These are phyloP conservation scores for Neopelma chrysocephalum DNA, from an alignment of 2,797 vertebrate genomes.

Conservation along the genomic window DNA sequence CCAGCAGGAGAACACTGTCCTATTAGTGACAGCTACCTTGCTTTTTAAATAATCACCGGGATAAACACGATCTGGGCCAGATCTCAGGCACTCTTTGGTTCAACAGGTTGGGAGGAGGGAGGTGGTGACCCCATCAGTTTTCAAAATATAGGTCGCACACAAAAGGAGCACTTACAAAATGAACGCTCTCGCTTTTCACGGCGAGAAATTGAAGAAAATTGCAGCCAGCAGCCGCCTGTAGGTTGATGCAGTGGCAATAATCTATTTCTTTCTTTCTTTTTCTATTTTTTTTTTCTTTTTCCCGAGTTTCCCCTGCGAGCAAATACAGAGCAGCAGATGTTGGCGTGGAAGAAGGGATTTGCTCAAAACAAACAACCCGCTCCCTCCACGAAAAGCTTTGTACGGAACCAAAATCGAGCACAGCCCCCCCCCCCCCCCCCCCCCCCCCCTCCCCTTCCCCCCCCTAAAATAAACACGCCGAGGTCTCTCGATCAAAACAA, in stretches of 20 bases:
- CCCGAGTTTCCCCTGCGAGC: constrained; percentile 41
- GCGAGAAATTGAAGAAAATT: constrained; percentile 75
- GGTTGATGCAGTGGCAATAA: constrained; percentile 66
- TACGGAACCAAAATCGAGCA: background rate
- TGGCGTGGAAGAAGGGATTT: constrained; percentile 37
- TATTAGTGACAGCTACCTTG: constrained; percentile 50
- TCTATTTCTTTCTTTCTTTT: constrained; percentile 58
- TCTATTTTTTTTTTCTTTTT: background rate
- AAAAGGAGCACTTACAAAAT: constrained; percentile 74
- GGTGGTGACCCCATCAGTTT: constrained; percentile 65
- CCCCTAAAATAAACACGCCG: background rate
- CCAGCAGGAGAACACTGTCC: background rate
- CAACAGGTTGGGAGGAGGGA: constrained; percentile 62
- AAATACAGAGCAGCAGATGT: constrained; percentile 63
- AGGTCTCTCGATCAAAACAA: constrained; percentile 61
- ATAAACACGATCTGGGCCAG: constrained; percentile 19
- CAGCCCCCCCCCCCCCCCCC: background rate
- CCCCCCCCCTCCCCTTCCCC: background rate
- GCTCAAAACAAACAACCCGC: constrained; percentile 60
- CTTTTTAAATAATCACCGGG: constrained; percentile 32
- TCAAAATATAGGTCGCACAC: constrained; percentile 72
- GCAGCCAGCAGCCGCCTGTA: constrained; percentile 64
- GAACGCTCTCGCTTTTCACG: constrained; percentile 70
- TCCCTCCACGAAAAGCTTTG: constrained; percentile 36
- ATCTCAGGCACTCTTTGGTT: constrained; percentile 18